phyloP scores from a whole-genome alignment of 2,113 vertebrate genomes.

The Piprites chloris region DNA sequence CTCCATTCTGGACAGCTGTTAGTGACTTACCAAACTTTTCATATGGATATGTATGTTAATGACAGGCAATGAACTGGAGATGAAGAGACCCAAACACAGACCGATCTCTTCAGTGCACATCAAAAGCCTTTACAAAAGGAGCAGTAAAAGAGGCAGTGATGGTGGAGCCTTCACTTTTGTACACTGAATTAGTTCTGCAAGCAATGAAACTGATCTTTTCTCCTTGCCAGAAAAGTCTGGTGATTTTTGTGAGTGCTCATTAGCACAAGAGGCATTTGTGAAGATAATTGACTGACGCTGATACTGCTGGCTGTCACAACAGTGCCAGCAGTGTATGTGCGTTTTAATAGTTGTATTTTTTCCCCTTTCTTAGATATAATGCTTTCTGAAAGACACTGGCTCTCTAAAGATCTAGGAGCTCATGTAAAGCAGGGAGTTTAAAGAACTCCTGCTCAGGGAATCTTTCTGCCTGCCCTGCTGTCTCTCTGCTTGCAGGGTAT shows the following conservation, averaged over 20 bases:
- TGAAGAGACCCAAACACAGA: constrained; percentile 96
- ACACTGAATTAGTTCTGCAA: constrained; percentile 99
- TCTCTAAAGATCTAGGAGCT: constrained; percentile 57
- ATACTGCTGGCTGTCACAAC: constrained; percentile 97
- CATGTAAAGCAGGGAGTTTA: constrained; percentile 15
- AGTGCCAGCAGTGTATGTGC: constrained; percentile 82
- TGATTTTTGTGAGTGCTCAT: constrained; percentile 98
- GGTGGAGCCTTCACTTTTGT: constrained; percentile 99
- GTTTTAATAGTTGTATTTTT: constrained; percentile 76
- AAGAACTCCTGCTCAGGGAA: constrained; percentile 6
- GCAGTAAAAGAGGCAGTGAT: constrained; percentile 98
- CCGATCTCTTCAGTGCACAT: constrained; percentile 96
- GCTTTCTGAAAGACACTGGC: constrained; percentile 71
- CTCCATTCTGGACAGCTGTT: constrained; percentile 99
- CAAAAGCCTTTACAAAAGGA: constrained; percentile 99
- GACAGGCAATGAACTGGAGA: constrained; percentile 98
- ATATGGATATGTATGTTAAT: constrained; percentile 99
- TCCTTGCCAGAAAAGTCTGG: constrained; percentile 99
- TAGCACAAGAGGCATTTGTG: constrained; percentile 99
- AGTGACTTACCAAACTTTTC: constrained; percentile 99
- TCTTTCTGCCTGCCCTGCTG: background rate
- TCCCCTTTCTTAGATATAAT: constrained; percentile 72
- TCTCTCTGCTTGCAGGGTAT: background rate
- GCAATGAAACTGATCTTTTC: constrained; percentile 99
- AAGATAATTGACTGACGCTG: constrained; percentile 98